phyloP scores from a whole-genome alignment of 2,888 invertebrate species.

The Ischnura elegans region DNA sequence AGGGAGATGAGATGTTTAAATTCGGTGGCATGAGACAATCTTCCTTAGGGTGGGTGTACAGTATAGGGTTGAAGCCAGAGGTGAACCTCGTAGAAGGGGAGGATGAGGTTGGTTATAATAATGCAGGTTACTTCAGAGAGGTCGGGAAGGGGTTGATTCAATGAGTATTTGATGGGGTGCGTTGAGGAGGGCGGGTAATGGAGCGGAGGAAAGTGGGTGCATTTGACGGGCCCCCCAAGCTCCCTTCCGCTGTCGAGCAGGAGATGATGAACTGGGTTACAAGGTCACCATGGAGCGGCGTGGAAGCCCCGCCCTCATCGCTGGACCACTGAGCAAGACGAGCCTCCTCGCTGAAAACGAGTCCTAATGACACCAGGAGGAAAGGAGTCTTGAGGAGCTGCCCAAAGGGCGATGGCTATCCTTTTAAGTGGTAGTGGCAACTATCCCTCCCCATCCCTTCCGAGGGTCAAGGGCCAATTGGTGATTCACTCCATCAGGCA shows the following conservation, averaged over 20 bases:
- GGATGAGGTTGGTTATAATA: background rate
- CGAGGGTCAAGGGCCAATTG: background rate
- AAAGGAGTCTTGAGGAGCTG: background rate
- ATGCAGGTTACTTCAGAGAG: background rate
- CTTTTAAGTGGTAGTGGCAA: background rate
- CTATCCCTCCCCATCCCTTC: background rate
- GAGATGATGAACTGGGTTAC: constrained; percentile 61
- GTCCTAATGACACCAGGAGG: background rate
- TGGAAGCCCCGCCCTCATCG: background rate
- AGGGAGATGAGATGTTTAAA: no score
- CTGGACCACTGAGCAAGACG: background rate
- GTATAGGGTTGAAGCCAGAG: background rate
- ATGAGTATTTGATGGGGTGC: constrained; percentile 53
- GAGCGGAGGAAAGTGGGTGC: background rate
- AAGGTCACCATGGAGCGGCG: constrained; percentile 31
- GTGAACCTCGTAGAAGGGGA: background rate
- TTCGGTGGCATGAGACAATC: no score
- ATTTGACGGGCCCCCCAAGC: background rate
- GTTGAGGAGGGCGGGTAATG: background rate
- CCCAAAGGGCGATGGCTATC: background rate
- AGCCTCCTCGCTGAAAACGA: background rate
- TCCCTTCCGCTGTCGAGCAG: background rate
- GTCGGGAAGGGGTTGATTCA: background rate
- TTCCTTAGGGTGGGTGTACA: no score
- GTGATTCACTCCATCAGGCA: background rate